Base-by-base conservation (phyloP, 2,113 vertebrate species). In the Paradisaea rubra region DNA sequence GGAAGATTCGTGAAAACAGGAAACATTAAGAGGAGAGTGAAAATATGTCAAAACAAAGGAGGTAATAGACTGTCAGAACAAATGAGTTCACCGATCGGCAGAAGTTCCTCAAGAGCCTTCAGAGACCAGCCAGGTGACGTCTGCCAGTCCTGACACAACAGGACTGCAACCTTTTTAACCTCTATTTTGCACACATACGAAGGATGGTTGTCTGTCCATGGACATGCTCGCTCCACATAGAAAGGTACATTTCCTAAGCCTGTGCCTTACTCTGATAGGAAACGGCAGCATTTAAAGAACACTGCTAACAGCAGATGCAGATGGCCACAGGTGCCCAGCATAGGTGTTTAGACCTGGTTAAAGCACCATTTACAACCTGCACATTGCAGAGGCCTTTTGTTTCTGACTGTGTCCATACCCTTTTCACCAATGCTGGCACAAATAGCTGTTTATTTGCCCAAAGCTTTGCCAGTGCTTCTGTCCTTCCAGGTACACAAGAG, bases 41-140 rank as follows among this genome's bases (percentile, higher is more conserved):
- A 97, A 97, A 97, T 96, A 97, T 97, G 97, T 97, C 97, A 97
- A 97, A 98, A 98, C 98, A 98, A 97, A 98, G 94, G 71, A 89
- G 49, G 92, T 70, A 96, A 91, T 93, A 86, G 91, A 95, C 81
- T 44, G 7, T 72, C 90, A 92, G 72, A 86, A 86, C 22, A 2
- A 91, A 95, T 89, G 91, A 90, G 88, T 92, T 95, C 93, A 94
- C 65, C 54, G 18, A 85, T 90, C 11, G 0, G 28, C 79, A 93
- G 66, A 54, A 92, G 96, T 96, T 96, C 97, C 97, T 97, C 95
- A 72, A 94, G 95, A 95, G 94, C 80, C 97, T 96, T 96, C 95
- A 91, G 97, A 97, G 96, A 97, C 97, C 86, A 54, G 79, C 68
- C 86, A 85, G 82, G 64, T 96, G 95, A 97, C 56, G 22, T 72